A percentile compares a stretch with the other conserved stretches of the same genome.
phyloP scores from a whole-genome alignment of 2,797 vertebrate species.

The Parambassis ranga region DNA sequence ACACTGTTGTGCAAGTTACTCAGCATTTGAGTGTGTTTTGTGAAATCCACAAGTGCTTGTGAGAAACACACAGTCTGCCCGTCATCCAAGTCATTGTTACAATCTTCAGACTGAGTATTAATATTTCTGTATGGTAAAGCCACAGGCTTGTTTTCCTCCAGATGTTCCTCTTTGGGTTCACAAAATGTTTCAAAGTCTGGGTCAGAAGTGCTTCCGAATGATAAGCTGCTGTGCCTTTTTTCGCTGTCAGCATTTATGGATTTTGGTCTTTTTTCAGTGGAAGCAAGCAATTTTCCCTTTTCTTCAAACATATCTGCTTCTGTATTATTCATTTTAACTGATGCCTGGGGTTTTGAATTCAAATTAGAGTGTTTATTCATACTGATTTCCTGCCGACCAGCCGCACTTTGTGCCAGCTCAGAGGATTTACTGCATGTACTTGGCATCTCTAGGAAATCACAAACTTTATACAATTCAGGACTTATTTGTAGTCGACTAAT shows the following conservation, averaged over 20 bases:
- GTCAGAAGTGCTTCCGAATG: slow-evolving; percentile 61
- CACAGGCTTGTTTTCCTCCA: slow-evolving; percentile 65
- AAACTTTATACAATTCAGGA: slow-evolving; percentile 83
- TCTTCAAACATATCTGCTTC: slow-evolving; percentile 42
- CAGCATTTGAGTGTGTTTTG: slow-evolving; percentile 87
- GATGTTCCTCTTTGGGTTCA: slow-evolving; percentile 66
- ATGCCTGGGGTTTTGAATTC: slow-evolving; percentile 55
- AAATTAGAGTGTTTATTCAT: slow-evolving; percentile 69
- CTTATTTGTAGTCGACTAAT: slow-evolving; percentile 84
- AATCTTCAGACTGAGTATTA: slow-evolving; percentile 44
- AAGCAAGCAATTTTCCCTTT: slow-evolving; percentile 41
- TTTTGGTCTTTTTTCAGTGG: slow-evolving; percentile 47
- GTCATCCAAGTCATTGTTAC: slow-evolving; percentile 72
- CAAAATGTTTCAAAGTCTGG: slow-evolving; percentile 70
- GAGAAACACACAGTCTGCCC: slow-evolving; percentile 91
- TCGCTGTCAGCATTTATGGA: slow-evolving; percentile 44
- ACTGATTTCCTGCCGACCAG: slow-evolving; percentile 59
- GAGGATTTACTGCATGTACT: slow-evolving; percentile 73
- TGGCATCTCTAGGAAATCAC: slow-evolving; percentile 84
- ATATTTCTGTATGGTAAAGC: slow-evolving; percentile 56
- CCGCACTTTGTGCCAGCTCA: slow-evolving; percentile 51
- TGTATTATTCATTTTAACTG: slow-evolving; percentile 64
- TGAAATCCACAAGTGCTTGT: slow-evolving; percentile 92
- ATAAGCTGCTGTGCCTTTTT: slow-evolving; percentile 57
- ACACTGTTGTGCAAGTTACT: slow-evolving; percentile 83